Base-by-base conservation (phyloP, 2,888 invertebrate species). In the Andrena bicolor region DNA sequence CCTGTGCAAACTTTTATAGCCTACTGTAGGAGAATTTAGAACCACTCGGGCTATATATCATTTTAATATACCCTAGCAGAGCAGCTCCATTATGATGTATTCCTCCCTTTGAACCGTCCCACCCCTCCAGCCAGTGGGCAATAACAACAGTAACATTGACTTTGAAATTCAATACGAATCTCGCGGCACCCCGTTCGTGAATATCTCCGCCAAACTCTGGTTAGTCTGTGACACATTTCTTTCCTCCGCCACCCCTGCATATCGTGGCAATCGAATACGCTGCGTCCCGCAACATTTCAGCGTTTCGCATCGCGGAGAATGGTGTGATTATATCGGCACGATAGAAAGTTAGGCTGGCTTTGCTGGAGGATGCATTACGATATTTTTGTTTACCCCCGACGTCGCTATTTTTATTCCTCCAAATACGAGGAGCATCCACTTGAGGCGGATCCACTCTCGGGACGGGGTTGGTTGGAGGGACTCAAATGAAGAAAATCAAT, bases 401-500 rank as follows among this genome's bases (percentile, higher is more conserved):
- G 32, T 48, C 16, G 35, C 32, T 51, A 71, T 64, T 69, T 72
- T 53, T 76, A 80, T 76, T 82, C 80, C 53, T 26, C 20, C 68
- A 63, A 76, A 86, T 65, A 71, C 53, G 35, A 51, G 32, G 68
- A 56, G 58, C 49, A 41, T 73, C 65, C 56, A 56, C 41, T 73
- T 61, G 20, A 26, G n/a, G 64, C 8, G 53, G 64, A 58, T 71
- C 63, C 64, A 68, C 56, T 72, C 7, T 4, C 8, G 10, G 20
- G 16, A 26, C 26, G 63, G 30, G 35, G 56, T 26, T 51, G 28
- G 28, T 8, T 6, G 66, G 56, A 10, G 53, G 32, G 65, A 72
- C 60, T 75, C 76, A 85, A 89, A 85, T 82, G 89, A 91, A 86
- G 83, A 86, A 91, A 91, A 90, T 90, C 90, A 89, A 91, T 90